Base-by-base conservation (phyloP, 2,113 vertebrate species). In the Isurus oxyrinchus region DNA sequence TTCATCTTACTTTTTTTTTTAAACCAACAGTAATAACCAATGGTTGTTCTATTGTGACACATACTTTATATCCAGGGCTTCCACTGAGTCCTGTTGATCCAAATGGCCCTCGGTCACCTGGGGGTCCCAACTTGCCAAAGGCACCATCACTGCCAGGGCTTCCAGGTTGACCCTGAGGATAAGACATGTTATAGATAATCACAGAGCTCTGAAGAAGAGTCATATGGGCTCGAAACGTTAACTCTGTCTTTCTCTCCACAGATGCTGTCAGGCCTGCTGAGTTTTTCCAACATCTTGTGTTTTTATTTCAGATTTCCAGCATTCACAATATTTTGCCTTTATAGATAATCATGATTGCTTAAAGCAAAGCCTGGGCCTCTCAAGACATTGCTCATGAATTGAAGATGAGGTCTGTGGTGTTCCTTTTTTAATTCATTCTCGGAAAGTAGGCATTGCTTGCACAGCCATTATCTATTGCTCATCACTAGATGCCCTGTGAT, bases 61-160 rank as follows among this genome's bases (percentile, higher is more conserved):
- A 98, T 98, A 99, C 99, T 97, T 97, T 97, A 97, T 98, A 98
- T 97, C 98, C 99, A 96, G 97, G 11, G 0, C 96, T 97, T 5
- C 98, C 98, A 55, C 96, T 96, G 96, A 96, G 97, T 5, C 98
- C 98, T 3, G 97, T 90, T 4, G 72, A 79, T 96, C 99, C 98
- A 44, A 96, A 96, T 23, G 96, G 4, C 0, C 98, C 98, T 0
- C 57, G 95, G 53, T 98, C 98, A 97, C 98, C 99, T 0, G 93
- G 96, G 2, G 96, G 97, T n/a, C 99, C 99, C 27, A 96, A 97
- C 97, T 98, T 98, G 55, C 99, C 99, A 0, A 96, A 96, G 53
- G 91, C 5, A 0, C 99, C 99, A 0, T 97, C 94, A 86, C 79
- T 4, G 13, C 99, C 99, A 16, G 96, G 96, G 0, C 69, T n/a